Evolutionary conservation across 2,113 vertebrate species (phyloP).

Genomic region (Riparia riparia): DNA sequence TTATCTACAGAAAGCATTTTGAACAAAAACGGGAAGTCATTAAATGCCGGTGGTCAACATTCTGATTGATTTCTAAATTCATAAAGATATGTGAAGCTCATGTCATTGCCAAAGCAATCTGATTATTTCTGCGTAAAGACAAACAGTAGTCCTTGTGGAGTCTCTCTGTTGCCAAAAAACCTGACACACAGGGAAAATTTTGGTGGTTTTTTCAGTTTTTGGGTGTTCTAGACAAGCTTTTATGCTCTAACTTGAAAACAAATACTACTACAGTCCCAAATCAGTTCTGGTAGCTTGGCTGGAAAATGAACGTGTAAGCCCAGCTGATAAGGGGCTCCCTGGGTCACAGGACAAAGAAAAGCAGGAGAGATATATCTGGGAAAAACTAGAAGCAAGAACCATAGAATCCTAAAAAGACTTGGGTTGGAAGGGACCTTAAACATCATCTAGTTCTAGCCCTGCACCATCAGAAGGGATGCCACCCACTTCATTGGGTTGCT

Average conservation of each 20-base stretch:
- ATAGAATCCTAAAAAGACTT: background rate
- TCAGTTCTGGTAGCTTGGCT: background rate
- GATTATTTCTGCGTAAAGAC: constrained; percentile 65
- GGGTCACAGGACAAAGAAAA: background rate
- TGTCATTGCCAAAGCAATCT: constrained; percentile 67
- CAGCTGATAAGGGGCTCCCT: background rate
- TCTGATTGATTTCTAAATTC: constrained; percentile 40
- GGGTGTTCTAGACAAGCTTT: constrained; percentile 7
- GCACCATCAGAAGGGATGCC: fast-evolving
- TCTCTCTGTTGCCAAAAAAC: constrained; percentile 46
- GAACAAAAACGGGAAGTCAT: constrained; percentile 51
- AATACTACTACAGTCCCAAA: background rate
- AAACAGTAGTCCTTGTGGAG: constrained; percentile 41
- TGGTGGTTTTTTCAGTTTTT: constrained; percentile 24
- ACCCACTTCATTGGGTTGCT: background rate
- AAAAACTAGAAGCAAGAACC: background rate
- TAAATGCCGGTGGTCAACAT: constrained; percentile 40
- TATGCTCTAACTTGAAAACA: background rate
- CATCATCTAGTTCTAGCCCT: background rate
- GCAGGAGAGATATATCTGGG: background rate
- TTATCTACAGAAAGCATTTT: constrained; percentile 35
- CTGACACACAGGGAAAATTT: constrained; percentile 57
- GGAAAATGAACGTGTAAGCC: background rate
- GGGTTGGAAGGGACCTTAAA: background rate
- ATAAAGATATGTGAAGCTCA: constrained; percentile 62